Base-by-base conservation (phyloP, 2,888 invertebrate species). In the Eudasyphora cyanicolor region DNA sequence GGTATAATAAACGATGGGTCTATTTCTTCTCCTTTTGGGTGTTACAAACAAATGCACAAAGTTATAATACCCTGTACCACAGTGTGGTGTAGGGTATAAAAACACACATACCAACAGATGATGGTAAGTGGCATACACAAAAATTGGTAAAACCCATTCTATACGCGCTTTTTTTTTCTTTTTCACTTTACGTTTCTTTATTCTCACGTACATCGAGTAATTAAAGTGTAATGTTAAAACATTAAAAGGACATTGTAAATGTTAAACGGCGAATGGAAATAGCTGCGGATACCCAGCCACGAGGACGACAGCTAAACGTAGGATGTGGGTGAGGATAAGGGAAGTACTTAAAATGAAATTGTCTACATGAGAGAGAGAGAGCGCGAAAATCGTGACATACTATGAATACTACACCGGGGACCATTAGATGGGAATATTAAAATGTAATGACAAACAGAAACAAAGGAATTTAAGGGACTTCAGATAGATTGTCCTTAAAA, bases 181-280 rank as follows among this genome's bases (percentile, higher is more conserved):
- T 64, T 38, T 67, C 35, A 32, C 67, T 24, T 24, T 42, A 14
- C 14, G 2, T 45, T n/a, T 14, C n/a, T 38, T 12, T 10, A 64
- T 64, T 24, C 67, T 24, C 67, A 67, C 38, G 67, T 67, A 67
- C 38, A 17, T 8, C 6, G 38, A 76, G 73, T 67, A 79, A 74
- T 74, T 79, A 79, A 79, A 73, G 54, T 79, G 73, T 74, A 73
- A 67, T 73, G 54, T 73, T 21, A 24, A 73, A 78, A 49, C 64
- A 71, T 78, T 78, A 71, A 73, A 78, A 78, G 71, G 51, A 78
- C 78, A 78, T 64, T 73, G 62, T 49, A 71, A 49, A 70, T 24
- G 17, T 14, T 42, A 27, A 57, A 45, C 32, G 21, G 57, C 29
- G 14, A 6, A 24, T n/a, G 14, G 2, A 73, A 71, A 62, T 2